phyloP scores from a whole-genome alignment of 2,888 invertebrate species.

The Cremastinae sp. region DNA sequence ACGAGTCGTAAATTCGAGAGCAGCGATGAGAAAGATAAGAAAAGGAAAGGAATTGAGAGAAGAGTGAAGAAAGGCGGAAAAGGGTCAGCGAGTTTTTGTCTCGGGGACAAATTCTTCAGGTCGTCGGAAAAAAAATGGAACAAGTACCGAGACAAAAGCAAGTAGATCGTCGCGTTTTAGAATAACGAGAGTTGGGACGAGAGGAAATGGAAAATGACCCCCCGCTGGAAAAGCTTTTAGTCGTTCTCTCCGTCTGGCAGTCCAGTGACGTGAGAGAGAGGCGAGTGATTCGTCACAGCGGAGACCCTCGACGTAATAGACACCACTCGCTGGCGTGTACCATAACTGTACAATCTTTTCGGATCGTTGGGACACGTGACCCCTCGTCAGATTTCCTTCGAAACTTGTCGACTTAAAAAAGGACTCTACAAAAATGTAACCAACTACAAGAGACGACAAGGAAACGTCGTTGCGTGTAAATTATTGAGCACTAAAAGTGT shows the following conservation, averaged over 20 bases:
- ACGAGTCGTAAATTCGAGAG: not conserved
- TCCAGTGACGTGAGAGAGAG: constrained; percentile 51
- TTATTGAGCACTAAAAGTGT: constrained; percentile 45
- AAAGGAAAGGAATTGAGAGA: not conserved
- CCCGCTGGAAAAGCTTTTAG: constrained; percentile 75
- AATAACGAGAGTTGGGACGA: constrained; percentile 33
- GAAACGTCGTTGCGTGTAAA: constrained; percentile 10
- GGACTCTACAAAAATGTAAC: not conserved
- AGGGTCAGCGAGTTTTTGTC: not conserved
- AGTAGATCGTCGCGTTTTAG: constrained; percentile 44
- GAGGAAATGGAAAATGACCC: constrained; percentile 60
- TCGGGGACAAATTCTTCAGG: not conserved
- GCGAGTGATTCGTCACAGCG: constrained; percentile 58
- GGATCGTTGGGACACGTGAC: constrained; percentile 15
- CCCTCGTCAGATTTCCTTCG: not conserved
- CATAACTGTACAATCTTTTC: constrained; percentile 27
- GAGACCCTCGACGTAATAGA: constrained; percentile 50
- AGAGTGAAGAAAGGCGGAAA: too few species aligned
- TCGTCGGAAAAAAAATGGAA: constrained; percentile 14
- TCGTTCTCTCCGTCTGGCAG: constrained; percentile 54
- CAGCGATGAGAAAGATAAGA: not conserved
- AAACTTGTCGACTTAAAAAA: not conserved
- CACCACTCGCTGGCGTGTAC: constrained; percentile 41
- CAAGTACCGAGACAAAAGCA: constrained; percentile 55
- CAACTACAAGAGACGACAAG: too few species aligned